These are phyloP conservation scores for Crocidura indochinensis DNA, from an alignment of 2,797 vertebrate species.

Conservation along the genomic window DNA sequence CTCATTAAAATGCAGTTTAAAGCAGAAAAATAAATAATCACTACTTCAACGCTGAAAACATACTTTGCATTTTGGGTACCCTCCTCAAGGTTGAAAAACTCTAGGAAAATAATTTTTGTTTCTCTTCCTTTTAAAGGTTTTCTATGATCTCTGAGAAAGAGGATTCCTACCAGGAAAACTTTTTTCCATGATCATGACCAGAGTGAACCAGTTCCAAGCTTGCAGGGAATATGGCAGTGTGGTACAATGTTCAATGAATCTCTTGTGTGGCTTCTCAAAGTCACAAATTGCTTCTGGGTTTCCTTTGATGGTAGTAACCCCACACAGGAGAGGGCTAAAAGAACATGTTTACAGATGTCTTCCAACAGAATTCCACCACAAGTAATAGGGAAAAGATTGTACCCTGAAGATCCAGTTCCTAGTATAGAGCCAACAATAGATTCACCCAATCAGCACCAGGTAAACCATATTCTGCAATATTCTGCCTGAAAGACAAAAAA, in stretches of 20 bases:
- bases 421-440: too few species aligned
- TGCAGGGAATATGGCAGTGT: neutral
- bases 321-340: slow-evolving; percentile 9
- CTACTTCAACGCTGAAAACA: slow-evolving; percentile 2
- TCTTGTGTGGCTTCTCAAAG: neutral
- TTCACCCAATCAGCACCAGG: too few species aligned
- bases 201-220: slow-evolving; percentile 23
- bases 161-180: neutral
- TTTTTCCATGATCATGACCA: slow-evolving; percentile 6
- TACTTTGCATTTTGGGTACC: slow-evolving; percentile 15
- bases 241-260: neutral
- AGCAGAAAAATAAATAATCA: slow-evolving; percentile 38
- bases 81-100: slow-evolving; percentile 45
- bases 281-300: neutral
- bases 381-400: too few species aligned
- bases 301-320: neutral
- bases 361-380: neutral
- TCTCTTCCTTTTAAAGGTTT: neutral
- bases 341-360: neutral
- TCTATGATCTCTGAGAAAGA: neutral
- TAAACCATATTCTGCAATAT: too few species aligned
- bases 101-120: slow-evolving; percentile 28
- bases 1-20: slow-evolving; percentile 70
- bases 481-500: too few species aligned
- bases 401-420: too few species aligned